A percentile compares a stretch with the other conserved stretches of the same genome.
Conservation (phyloP, 2,113 vertebrate genomes). For the Numenius arquata region DNA sequence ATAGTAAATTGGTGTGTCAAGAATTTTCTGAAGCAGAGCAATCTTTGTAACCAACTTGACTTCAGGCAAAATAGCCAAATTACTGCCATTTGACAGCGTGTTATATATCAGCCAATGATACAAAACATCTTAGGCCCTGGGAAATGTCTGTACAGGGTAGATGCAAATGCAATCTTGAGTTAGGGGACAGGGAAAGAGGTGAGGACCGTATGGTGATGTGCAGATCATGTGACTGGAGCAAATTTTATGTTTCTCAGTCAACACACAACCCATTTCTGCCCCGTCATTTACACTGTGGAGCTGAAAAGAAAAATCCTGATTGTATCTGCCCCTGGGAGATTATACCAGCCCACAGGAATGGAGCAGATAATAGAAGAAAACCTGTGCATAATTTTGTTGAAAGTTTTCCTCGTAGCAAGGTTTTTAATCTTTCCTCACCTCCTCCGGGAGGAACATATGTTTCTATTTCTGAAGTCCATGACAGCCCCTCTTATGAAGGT, state of each 20-base stretch:
- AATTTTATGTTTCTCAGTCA: background rate
- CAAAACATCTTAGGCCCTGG: background rate
- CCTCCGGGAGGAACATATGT: background rate
- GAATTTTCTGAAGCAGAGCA: slow-evolving; percentile 36
- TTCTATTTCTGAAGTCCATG: slow-evolving; percentile 12
- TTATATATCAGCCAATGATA: background rate
- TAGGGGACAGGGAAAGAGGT: background rate
- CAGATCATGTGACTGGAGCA: background rate
- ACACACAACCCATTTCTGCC: background rate
- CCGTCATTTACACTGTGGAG: background rate
- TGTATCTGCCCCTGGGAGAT: background rate
- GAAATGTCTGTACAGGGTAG: background rate
- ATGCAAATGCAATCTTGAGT: background rate
- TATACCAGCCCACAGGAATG: background rate
- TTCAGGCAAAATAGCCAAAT: slow-evolving; percentile 13
- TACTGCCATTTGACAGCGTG: background rate
- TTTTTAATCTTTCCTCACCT: slow-evolving; percentile 13
- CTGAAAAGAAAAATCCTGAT: background rate
- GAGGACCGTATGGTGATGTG: rapidly evolving
- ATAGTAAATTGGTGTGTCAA: slow-evolving; percentile 35
- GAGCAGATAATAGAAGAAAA: background rate
- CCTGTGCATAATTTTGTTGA: background rate
- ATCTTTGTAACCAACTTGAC: slow-evolving; percentile 10
- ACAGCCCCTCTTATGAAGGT: background rate
- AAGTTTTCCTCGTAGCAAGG: background rate